Percentiles rank a stretch among this genome's conserved stretches.
Evolutionary conservation across 92 coral and sea anemone genomes (phyloP).

Genomic region (Actinostola sp.): DNA sequence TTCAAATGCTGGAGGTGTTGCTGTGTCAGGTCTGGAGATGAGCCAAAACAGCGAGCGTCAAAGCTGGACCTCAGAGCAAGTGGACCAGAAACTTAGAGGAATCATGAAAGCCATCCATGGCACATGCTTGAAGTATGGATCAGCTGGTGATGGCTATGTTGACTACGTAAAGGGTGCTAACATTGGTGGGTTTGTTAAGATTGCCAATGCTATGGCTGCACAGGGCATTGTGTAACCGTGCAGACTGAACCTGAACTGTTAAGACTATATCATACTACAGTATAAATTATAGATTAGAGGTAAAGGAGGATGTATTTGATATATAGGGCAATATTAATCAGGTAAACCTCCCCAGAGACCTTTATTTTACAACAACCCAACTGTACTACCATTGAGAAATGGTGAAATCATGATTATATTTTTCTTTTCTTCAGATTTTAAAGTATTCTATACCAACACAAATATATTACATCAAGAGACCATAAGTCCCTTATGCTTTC

Average conservation of each 20-base stretch:
- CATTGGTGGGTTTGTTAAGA: slow-evolving; percentile 86
- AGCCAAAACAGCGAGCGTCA: slow-evolving; percentile 85
- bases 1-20: slow-evolving; percentile 89
- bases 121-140: slow-evolving; percentile 73
- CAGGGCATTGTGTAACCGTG: slow-evolving; percentile 67
- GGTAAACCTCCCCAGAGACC: too few species aligned
- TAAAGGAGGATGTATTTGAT: too few species aligned
- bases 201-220: slow-evolving; percentile 83
- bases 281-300: too few species aligned
- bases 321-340: too few species aligned
- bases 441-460: not conserved
- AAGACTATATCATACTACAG: too few species aligned
- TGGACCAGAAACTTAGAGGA: slow-evolving; percentile 64
- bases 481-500: too few species aligned
- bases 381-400: too few species aligned
- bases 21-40: slow-evolving; percentile 90
- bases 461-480: too few species aligned
- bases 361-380: too few species aligned
- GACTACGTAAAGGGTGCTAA: slow-evolving; percentile 89
- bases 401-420: too few species aligned
- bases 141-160: slow-evolving; percentile 58
- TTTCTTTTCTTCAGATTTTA: too few species aligned
- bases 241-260: not conserved
- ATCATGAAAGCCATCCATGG: slow-evolving; percentile 67
- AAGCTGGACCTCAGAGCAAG: slow-evolving; percentile 78